phyloP scores from a whole-genome alignment of 1,140 invertebrate species.

The Drosophila santomea region DNA sequence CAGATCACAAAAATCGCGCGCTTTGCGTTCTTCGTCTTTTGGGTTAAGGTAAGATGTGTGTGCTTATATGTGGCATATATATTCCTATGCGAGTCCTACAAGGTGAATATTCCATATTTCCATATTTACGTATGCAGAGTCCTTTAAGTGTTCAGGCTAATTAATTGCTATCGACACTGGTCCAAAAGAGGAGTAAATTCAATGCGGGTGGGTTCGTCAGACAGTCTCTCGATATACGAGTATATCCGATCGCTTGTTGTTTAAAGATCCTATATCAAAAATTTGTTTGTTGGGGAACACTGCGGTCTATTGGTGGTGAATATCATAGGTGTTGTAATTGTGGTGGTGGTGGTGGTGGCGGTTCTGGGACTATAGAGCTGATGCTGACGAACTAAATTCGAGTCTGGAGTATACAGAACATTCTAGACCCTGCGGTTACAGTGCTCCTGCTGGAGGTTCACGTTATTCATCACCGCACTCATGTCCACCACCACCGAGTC shows the following conservation, averaged over 20 bases:
- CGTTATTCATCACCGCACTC: conserved; percentile 78
- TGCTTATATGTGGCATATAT: conserved; percentile 9
- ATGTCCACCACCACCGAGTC: conserved; percentile 83
- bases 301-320: conserved; percentile 55
- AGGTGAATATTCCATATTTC: conserved; percentile 30
- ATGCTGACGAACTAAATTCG: conserved; percentile 32
- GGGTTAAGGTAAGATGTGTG: conserved; percentile 8
- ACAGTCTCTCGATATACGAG: conserved; percentile 38
- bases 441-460: conserved; percentile 75
- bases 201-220: conserved; percentile 50
- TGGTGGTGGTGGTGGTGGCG: conserved; percentile 24
- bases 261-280: conserved; percentile 26
- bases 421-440: conserved; percentile 62
- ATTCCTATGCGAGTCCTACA: conserved; percentile 17
- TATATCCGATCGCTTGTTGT: conserved; percentile 3
- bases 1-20: conserved; percentile 42
- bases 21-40: conserved; percentile 22
- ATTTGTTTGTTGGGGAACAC: conserved; percentile 52
- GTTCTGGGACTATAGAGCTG: neutral
- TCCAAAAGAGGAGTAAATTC: conserved; percentile 41
- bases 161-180: conserved; percentile 36
- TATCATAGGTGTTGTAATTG: conserved; percentile 1
- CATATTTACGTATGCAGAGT: conserved; percentile 27
- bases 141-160: conserved; percentile 33
- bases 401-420: neutral